Evolutionary conservation across 2,113 vertebrate species (phyloP), one percentile per base, ranked within the genome.

Genomic region (cat (Felis catus)): DNA sequence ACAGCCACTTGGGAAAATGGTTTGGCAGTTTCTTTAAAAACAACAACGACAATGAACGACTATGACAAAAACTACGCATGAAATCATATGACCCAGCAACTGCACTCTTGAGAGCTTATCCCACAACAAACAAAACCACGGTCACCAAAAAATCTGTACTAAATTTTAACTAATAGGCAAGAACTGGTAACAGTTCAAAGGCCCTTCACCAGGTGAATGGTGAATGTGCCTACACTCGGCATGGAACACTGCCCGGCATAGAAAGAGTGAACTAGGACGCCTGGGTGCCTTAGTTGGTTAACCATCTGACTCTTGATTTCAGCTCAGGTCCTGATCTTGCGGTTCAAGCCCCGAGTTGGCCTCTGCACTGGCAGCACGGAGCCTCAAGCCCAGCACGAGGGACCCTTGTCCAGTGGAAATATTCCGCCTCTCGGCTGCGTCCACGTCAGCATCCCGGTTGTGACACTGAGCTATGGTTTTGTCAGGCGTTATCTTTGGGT

Each of bases 351-450:
- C 58, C 21, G 0, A 21, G 2, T 23, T 61, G 58, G 58, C 7
- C 58, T 61, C 21, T 61, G 58, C 21, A 23, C 21, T 61, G 58
- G 21, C 58, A 23, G 58, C 21, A 23, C 1, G 58, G 58, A 61
- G 21, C 21, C 58, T 23, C 13, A 4, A 1, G 39, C 19, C 18
- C 8, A 0, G 1, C 4, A 0, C 0, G 5, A 63, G 68, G 31
- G 7, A 3, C 4, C 6, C 13, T 14, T 0, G 7, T 0, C 23
- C 7, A 1, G 1, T 13, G 0, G 65, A 29, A 21, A 5, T 0
- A 0, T 1, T 33, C 80, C 39, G 41, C 1, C 2, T 33, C 79
- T 41, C 16, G 7, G 12, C 5, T 2, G 5, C 2, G 0, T 41
- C 13, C 0, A 0, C 12, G 4, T 31, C 33, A 0, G 0, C 6